Evolutionary conservation across 2,888 invertebrate genomes (phyloP).

Genomic region (Invenusta paracnida): DNA sequence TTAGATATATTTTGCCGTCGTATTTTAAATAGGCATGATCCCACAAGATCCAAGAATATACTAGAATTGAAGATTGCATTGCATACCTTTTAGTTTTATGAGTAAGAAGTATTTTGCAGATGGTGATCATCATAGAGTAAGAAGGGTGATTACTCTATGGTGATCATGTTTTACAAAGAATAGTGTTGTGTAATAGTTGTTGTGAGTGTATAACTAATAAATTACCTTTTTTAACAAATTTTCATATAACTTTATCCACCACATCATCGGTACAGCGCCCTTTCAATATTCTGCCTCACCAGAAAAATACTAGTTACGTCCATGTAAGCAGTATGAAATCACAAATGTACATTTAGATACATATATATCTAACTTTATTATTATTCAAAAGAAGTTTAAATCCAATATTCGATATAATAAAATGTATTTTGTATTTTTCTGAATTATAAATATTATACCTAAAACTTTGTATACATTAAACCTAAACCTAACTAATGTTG

Average conservation of each 20-base stretch:
- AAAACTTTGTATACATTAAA: no score
- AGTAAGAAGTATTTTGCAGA: not conserved
- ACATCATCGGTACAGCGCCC: not conserved
- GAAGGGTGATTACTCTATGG: no score
- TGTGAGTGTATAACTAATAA: not conserved
- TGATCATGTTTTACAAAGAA: not conserved
- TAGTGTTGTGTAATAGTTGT: not conserved
- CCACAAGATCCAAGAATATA: not conserved
- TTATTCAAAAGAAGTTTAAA: no score
- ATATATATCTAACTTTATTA: no score
- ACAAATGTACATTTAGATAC: no score
- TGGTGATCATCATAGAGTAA: not conserved
- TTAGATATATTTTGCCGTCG: not conserved
- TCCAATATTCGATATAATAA: no score
- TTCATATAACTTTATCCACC: not conserved
- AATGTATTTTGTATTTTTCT: no score
- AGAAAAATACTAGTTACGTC: no score
- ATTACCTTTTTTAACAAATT: not conserved
- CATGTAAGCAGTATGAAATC: no score
- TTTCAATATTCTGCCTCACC: not conserved
- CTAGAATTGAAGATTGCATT: not conserved
- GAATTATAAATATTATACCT: no score
- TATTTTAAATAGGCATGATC: not conserved
- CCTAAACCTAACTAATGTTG: no score
- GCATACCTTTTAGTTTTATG: not conserved